phyloP scores from a whole-genome alignment of 1,140 invertebrate genomes.

The Diorhabda elongata region DNA sequence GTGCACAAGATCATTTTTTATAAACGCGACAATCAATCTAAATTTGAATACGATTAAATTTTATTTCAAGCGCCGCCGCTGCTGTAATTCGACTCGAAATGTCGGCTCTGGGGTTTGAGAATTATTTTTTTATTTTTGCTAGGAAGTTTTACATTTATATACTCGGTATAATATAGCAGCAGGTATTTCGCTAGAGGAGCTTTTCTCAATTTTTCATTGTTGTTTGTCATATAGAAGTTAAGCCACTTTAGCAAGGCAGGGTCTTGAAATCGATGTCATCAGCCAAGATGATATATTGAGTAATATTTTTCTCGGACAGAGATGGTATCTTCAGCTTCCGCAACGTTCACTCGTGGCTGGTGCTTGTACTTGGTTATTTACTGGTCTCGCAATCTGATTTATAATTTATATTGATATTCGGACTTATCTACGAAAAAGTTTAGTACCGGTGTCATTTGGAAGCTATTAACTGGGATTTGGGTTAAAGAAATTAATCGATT shows the following conservation, averaged over 20 bases:
- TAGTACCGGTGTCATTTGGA: neutral
- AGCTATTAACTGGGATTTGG: neutral
- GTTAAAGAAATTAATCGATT: neutral
- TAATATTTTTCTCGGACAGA: slow-evolving; percentile 2
- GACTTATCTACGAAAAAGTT: neutral
- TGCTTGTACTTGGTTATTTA: neutral
- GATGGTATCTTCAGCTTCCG: neutral
- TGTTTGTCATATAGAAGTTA: neutral
- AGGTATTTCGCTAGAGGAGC: neutral
- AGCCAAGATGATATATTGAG: slow-evolving; percentile 2
- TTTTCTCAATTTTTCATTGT: slow-evolving; percentile 3
- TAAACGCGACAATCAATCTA: too few relatives aligned
- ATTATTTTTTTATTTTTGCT: too few relatives aligned
- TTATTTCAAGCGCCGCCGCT: too few relatives aligned
- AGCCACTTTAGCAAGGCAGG: neutral
- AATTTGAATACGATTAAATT: too few relatives aligned
- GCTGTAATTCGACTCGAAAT: too few relatives aligned
- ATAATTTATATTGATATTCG: slow-evolving; percentile 3
- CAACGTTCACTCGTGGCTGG: neutral
- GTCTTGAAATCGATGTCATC: slow-evolving; percentile 1
- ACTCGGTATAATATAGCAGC: neutral
- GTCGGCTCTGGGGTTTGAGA: too few relatives aligned
- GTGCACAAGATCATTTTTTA: neutral
- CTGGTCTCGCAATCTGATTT: neutral
- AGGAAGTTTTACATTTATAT: too few relatives aligned